phyloP scores from a whole-genome alignment of 2,797 vertebrate species.

The Florisuga fusca region DNA sequence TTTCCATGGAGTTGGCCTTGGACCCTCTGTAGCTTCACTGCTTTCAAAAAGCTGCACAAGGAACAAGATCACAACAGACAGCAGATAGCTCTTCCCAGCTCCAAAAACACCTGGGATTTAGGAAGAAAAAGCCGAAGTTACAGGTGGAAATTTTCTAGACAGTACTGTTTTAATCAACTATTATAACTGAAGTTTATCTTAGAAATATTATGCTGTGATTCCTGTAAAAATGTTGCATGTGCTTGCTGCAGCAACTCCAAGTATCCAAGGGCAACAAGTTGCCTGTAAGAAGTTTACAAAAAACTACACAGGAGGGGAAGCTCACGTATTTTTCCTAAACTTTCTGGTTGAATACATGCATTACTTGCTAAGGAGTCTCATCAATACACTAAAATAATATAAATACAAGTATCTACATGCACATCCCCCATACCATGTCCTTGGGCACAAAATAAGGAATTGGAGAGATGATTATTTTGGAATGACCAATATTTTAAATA shows the following conservation, averaged over 20 bases:
- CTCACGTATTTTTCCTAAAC: neutral
- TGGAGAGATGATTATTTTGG: neutral
- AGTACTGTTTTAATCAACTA: neutral
- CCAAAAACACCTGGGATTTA: constrained; percentile 82
- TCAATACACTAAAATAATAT: neutral
- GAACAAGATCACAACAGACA: constrained; percentile 82
- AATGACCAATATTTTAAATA: neutral
- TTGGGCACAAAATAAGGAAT: neutral
- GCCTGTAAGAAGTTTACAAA: neutral
- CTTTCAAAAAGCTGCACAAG: constrained; percentile 81
- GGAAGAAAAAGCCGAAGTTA: neutral
- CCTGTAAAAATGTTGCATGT: neutral
- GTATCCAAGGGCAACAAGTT: neutral
- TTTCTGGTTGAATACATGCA: neutral
- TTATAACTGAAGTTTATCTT: neutral
- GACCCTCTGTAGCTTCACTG: constrained; percentile 33
- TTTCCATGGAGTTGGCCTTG: constrained; percentile 75
- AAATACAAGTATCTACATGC: neutral
- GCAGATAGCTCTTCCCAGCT: constrained; percentile 85
- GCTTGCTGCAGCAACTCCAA: neutral
- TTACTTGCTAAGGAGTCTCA: neutral
- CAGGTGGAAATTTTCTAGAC: neutral
- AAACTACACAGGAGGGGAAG: neutral
- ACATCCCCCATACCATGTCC: neutral
- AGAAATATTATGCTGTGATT: neutral